Conservation (phyloP, 2,113 vertebrate genomes). For the Sinosuthora webbiana region DNA sequence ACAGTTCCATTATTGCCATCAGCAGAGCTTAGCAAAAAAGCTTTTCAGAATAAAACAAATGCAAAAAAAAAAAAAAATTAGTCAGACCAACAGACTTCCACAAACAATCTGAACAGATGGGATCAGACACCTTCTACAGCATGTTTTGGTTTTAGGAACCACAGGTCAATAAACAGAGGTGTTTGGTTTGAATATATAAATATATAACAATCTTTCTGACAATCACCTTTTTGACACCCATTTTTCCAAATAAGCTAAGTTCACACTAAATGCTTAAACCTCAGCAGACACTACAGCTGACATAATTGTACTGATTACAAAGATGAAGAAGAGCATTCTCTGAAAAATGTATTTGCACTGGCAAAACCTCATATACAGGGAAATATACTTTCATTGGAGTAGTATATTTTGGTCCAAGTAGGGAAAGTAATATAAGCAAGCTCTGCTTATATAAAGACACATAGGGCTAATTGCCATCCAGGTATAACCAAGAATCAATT, state of each 20-base stretch:
- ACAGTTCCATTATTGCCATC: constrained; percentile 80
- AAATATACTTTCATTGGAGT: neutral
- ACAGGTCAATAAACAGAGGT: neutral
- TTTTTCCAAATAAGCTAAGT: neutral
- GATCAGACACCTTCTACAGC: neutral
- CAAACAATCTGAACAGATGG: constrained; percentile 26
- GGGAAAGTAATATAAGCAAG: neutral
- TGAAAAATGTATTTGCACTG: neutral
- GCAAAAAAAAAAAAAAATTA: constrained; percentile 70
- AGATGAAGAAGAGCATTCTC: neutral
- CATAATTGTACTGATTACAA: neutral
- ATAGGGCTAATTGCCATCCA: neutral
- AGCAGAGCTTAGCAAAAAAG: constrained; percentile 83
- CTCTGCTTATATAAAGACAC: neutral
- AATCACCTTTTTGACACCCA: neutral
- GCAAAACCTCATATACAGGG: neutral
- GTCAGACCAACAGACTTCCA: constrained; percentile 58
- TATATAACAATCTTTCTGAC: neutral
- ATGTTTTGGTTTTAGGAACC: neutral
- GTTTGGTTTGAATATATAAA: neutral
- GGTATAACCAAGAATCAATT: neutral
- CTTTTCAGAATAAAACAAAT: constrained; percentile 85
- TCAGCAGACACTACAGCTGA: neutral
- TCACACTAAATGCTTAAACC: neutral
- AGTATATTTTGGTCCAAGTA: neutral